phyloP scores from a whole-genome alignment of 2,113 vertebrate species.

The Malurus melanocephalus region DNA sequence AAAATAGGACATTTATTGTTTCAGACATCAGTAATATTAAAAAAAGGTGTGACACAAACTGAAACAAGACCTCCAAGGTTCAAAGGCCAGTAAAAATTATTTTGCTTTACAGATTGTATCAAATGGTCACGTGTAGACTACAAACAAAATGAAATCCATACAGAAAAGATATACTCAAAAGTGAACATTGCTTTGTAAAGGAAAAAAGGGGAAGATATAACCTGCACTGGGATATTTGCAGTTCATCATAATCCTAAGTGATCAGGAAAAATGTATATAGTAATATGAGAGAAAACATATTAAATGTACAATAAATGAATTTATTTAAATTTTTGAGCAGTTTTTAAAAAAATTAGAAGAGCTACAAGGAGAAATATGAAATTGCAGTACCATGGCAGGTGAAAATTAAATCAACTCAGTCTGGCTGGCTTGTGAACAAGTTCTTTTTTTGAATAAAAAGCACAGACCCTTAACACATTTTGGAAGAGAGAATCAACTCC shows the following conservation, averaged over 20 bases:
- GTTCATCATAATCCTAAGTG: background rate
- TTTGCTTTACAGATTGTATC: background rate
- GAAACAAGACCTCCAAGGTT: background rate
- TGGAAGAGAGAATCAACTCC: background rate
- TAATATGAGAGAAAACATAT: background rate
- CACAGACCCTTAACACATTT: background rate
- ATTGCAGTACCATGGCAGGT: background rate
- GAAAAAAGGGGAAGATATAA: background rate
- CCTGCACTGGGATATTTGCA: background rate
- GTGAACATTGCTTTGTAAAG: background rate
- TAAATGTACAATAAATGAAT: background rate
- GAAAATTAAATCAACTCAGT: background rate
- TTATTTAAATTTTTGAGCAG: background rate
- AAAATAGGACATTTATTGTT: background rate
- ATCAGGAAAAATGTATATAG: background rate
- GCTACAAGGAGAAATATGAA: background rate
- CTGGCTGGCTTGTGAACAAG: background rate
- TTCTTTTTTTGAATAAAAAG: background rate
- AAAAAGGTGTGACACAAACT: background rate
- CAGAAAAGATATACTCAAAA: background rate
- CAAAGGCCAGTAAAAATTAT: background rate
- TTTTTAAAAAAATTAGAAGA: background rate
- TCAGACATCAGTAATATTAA: background rate
- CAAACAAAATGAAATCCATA: background rate
- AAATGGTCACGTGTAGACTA: background rate